Evolutionary conservation across 2,888 invertebrate species (phyloP).

Genomic region (Andrena trimmerana): DNA sequence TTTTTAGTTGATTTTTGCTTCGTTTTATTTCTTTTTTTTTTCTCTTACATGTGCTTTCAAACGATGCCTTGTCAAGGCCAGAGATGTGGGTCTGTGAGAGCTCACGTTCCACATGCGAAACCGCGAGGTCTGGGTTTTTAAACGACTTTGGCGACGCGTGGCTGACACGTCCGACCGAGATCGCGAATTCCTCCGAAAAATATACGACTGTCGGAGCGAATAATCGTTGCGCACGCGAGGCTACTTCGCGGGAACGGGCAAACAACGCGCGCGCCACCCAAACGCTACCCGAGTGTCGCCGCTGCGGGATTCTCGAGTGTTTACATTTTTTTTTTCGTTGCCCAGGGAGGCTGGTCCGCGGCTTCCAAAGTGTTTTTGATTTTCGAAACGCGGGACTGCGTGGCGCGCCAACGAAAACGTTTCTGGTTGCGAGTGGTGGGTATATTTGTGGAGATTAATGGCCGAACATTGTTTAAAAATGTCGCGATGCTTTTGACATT

Average conservation of each 20-base stretch:
- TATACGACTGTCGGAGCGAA: conserved; percentile 11
- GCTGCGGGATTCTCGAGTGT: too few relatives aligned
- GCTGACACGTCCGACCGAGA: not conserved
- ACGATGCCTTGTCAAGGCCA: not conserved
- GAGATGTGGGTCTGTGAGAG: not conserved
- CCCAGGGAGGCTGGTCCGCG: not conserved
- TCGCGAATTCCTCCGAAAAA: not conserved
- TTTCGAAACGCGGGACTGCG: not conserved
- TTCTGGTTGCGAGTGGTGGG: too few relatives aligned
- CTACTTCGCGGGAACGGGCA: too few relatives aligned
- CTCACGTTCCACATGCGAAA: conserved; percentile 12
- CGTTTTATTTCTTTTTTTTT: conserved; percentile 1
- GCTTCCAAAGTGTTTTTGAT: conserved; percentile 1
- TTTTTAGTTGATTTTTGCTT: conserved; percentile 22
- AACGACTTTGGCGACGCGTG: not conserved
- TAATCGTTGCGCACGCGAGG: not conserved
- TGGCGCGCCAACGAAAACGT: too few relatives aligned
- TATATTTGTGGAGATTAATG: too few relatives aligned
- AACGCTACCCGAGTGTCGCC: too few relatives aligned
- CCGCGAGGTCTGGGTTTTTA: conserved; percentile 8
- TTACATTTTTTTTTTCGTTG: not conserved
- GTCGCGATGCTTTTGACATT: too few relatives aligned
- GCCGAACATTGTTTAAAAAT: too few relatives aligned
- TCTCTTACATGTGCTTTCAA: conserved; percentile 15
- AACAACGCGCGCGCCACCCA: too few relatives aligned